Percentiles rank a stretch among this genome's conserved stretches.
Evolutionary conservation across 2,113 vertebrate genomes (phyloP).

Genomic region (Psettodes erumei): DNA sequence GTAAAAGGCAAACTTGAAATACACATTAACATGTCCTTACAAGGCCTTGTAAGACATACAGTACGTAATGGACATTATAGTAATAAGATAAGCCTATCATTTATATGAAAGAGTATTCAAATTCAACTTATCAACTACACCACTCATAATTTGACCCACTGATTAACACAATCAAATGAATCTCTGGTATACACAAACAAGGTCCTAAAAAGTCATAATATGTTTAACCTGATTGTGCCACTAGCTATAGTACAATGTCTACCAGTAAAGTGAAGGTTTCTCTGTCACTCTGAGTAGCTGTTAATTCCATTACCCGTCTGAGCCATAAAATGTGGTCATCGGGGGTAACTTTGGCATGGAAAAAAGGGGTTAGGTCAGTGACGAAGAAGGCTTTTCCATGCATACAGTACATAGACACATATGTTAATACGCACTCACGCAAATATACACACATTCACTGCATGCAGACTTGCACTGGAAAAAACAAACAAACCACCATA

Average conservation of each 20-base stretch:
- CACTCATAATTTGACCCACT: slow-evolving; percentile 64
- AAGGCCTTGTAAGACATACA: slow-evolving; percentile 72
- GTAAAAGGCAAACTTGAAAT: slow-evolving; percentile 70
- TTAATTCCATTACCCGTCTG: slow-evolving; percentile 68
- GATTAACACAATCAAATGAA: slow-evolving; percentile 72
- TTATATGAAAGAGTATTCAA: slow-evolving; percentile 69
- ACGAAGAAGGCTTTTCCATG: slow-evolving; percentile 68
- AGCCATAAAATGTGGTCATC: slow-evolving; percentile 61
- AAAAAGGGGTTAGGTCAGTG: slow-evolving; percentile 60
- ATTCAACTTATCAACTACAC: slow-evolving; percentile 64
- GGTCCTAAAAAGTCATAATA: slow-evolving; percentile 61
- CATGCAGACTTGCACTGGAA: slow-evolving; percentile 75
- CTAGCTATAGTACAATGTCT: slow-evolving; percentile 55
- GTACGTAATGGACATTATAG: slow-evolving; percentile 71
- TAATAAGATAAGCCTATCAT: slow-evolving; percentile 64
- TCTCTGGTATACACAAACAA: slow-evolving; percentile 60
- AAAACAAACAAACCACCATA: slow-evolving; percentile 68
- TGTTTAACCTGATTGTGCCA: slow-evolving; percentile 75
- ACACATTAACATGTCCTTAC: slow-evolving; percentile 68
- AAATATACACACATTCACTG: slow-evolving; percentile 72
- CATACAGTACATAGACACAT: slow-evolving; percentile 75
- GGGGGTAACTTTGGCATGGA: slow-evolving; percentile 78
- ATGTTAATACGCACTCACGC: slow-evolving; percentile 68
- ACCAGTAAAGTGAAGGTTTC: slow-evolving; percentile 69
- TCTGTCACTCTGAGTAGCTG: slow-evolving; percentile 71